phyloP scores from a whole-genome alignment of 1,140 invertebrate genomes.

The Drosophila serrata region DNA sequence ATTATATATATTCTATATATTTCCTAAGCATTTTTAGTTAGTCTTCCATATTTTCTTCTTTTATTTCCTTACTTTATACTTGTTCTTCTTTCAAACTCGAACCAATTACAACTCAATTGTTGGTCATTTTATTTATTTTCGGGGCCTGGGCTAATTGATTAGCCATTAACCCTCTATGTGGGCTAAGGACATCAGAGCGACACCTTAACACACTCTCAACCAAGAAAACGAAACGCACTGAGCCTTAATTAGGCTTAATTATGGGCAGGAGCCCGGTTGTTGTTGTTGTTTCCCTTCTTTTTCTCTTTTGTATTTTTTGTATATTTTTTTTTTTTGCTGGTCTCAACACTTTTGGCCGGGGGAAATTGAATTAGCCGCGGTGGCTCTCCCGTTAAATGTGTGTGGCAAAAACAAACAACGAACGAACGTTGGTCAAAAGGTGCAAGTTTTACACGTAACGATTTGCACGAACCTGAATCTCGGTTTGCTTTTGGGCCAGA shows the following conservation, averaged over 20 bases:
- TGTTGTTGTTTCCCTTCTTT: not conserved
- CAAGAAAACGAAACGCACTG: conserved; percentile 24
- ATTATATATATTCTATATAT: too few species aligned
- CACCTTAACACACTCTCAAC: conserved; percentile 45
- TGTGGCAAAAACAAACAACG: conserved; percentile 71
- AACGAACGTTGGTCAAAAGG: conserved; percentile 73
- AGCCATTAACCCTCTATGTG: conserved; percentile 79
- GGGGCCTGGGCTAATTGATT: conserved; percentile 72
- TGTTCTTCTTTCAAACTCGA: not conserved
- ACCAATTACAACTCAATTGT: conserved; percentile 76
- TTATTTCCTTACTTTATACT: not conserved
- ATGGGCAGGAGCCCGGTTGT: conserved; percentile 36
- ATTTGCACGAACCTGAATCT: conserved; percentile 74
- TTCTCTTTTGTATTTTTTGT: not conserved
- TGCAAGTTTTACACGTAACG: conserved; percentile 83
- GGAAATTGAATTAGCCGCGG: conserved; percentile 73
- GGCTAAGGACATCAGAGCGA: conserved; percentile 56
- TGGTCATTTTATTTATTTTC: conserved; percentile 55
- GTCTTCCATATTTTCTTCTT: not conserved
- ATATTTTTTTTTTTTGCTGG: not conserved
- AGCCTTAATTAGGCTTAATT: conserved; percentile 77
- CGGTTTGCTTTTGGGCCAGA: conserved; percentile 25
- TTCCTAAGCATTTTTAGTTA: not conserved
- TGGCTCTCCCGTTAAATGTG: conserved; percentile 36
- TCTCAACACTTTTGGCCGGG: conserved; percentile 36